Percentiles rank a stretch among this genome's conserved stretches.
Evolutionary conservation across 2,113 vertebrate genomes (phyloP).

Genomic region (Cheilinus undulatus): DNA sequence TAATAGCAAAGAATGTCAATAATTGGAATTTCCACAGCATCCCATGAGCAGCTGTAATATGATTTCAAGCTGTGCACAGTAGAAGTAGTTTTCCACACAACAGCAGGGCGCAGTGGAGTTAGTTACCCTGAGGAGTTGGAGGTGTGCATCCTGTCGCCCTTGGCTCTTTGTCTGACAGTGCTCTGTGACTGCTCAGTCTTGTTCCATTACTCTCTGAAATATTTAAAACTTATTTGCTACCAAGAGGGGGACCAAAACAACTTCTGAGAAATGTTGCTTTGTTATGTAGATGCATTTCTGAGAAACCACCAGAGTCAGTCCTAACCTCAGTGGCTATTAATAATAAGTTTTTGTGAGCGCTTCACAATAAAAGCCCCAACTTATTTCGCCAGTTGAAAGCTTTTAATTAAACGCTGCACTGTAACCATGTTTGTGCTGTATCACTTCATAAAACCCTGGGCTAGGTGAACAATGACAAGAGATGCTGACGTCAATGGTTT

Average conservation of each 20-base stretch:
- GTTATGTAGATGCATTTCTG: background rate
- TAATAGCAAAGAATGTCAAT: constrained; percentile 1
- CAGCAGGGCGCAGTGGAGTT: constrained; percentile 6
- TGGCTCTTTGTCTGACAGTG: constrained; percentile 12
- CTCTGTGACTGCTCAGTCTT: constrained; percentile 1
- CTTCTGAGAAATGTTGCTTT: background rate
- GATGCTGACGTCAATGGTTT: background rate
- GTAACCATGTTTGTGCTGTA: background rate
- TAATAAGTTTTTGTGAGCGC: background rate
- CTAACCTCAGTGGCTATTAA: background rate
- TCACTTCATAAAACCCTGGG: background rate
- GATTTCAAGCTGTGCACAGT: constrained; percentile 11
- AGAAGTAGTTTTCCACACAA: background rate
- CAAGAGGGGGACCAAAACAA: background rate
- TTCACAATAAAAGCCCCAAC: background rate
- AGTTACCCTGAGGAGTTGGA: constrained; percentile 9
- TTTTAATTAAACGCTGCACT: background rate
- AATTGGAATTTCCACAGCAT: background rate
- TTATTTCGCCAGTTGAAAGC: background rate
- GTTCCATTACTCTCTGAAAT: background rate
- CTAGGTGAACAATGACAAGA: background rate
- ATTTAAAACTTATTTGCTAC: background rate
- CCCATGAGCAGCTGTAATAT: background rate
- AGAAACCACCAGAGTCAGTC: background rate
- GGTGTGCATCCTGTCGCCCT: constrained; percentile 5